Evolutionary conservation across 2,888 invertebrate species (phyloP).

Genomic region (Pseudolycoriella hygida): DNA sequence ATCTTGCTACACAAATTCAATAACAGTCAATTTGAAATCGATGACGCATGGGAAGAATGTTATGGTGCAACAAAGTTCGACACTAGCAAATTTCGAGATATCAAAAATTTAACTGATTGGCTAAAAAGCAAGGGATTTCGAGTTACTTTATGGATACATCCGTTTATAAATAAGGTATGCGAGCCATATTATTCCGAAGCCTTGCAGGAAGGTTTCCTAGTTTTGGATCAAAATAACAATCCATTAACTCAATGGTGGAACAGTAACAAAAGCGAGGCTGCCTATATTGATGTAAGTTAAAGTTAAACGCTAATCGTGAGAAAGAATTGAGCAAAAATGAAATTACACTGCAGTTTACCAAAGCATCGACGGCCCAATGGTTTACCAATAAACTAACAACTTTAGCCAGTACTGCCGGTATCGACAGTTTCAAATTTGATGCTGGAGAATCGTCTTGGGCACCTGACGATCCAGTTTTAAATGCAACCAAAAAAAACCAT

Average conservation of each 20-base stretch:
- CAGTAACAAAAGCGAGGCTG: constrained; percentile 26
- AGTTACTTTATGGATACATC: constrained; percentile 71
- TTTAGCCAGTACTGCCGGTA: constrained; percentile 40
- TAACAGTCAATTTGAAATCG: constrained; percentile 67
- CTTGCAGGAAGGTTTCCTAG: constrained; percentile 17
- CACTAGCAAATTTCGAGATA: constrained; percentile 46
- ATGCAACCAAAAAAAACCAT: constrained; percentile 30
- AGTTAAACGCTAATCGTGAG: no score
- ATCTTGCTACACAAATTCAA: constrained; percentile 46
- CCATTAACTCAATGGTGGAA: constrained; percentile 32
- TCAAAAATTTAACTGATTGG: constrained; percentile 38
- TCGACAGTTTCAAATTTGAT: constrained; percentile 63
- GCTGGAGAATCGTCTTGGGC: constrained; percentile 53
- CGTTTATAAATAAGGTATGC: constrained; percentile 64
- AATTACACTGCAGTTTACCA: no score
- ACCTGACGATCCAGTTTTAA: constrained; percentile 36
- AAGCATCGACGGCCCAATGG: constrained; percentile 38
- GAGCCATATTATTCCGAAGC: constrained; percentile 40
- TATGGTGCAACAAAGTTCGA: constrained; percentile 68
- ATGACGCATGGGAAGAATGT: constrained; percentile 74
- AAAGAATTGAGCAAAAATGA: no score
- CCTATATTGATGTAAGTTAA: constrained; percentile 37
- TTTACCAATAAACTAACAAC: constrained; percentile 29
- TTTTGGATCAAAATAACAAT: constrained; percentile 26
- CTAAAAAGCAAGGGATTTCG: constrained; percentile 51